Base-by-base conservation (phyloP, 2,113 vertebrate genomes). In the Bubo bubo region DNA sequence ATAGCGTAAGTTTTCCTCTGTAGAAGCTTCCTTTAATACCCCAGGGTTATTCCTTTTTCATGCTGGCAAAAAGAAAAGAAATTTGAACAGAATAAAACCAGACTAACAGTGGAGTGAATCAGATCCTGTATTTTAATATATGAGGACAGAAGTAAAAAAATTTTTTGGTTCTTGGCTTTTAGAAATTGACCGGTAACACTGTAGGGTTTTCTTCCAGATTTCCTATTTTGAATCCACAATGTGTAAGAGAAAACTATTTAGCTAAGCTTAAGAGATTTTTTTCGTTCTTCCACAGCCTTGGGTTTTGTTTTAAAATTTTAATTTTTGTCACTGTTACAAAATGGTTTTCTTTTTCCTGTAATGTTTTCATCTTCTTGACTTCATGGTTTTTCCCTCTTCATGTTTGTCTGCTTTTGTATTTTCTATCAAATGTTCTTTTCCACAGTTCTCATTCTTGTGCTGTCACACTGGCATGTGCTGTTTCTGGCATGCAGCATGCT, bases 381-480 rank as follows among this genome's bases (percentile, higher is more conserved):
- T 84, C 9, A 10, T 39, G 7, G 3, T 32, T 86, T 64, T 10
- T 4, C 8, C 9, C 6, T 55, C 10, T 58, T 59, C 6, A 4
- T 12, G 6, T 62, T 81, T 74, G 86, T n/a, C 21, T n/a, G 30
- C 45, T 91, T 81, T 58, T 50, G 21, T 12, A 3, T 49, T 68
- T 93, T 86, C 2, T 7, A 12, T 62, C 9, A 3, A 2, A 43
- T 6, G 10, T 63, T 80, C 17, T 56, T 52, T 63, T 37, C 20
- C 30, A 50, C 11, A 0, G 0, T 39, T 73, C 66, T 39, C 3
- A 0, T 24, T 67, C 47, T 30, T 49, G 16, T 12, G 10, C 64
- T 93, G 9, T 22, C 47, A 5, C n/a, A 26, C 10, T 18, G 39
- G 26, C 1, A 0, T 0, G 0, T 71, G n/a, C 22, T 3, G 0